These are phyloP conservation scores for Leuciscus idus DNA, from an alignment of 2,113 vertebrate species.

Conservation along the genomic window DNA sequence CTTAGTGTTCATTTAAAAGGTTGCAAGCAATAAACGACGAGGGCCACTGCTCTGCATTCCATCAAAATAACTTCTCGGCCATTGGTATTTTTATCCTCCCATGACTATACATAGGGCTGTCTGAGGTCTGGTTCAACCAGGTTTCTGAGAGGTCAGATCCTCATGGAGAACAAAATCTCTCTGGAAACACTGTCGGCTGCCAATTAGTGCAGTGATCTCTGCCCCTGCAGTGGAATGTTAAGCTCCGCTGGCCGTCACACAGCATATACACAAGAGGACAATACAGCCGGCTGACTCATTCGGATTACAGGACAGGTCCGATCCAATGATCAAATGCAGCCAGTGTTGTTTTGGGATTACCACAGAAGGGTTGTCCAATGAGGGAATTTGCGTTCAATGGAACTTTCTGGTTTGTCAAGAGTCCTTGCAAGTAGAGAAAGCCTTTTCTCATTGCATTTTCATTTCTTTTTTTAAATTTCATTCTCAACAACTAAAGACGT, in stretches of 20 bases:
- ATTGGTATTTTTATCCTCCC: slow-evolving; percentile 19
- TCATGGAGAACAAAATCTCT: slow-evolving; percentile 45
- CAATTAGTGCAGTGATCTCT: slow-evolving; percentile 63
- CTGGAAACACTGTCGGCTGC: slow-evolving; percentile 43
- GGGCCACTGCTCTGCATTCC: neutral
- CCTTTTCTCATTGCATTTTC: neutral
- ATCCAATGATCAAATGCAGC: slow-evolving; percentile 26
- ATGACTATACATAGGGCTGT: slow-evolving; percentile 21
- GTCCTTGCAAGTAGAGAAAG: neutral
- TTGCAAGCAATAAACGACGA: neutral
- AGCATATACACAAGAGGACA: slow-evolving; percentile 44
- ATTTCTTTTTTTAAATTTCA: neutral
- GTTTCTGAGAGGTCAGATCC: slow-evolving; percentile 46
- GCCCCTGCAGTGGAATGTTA: slow-evolving; percentile 55
- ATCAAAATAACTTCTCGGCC: slow-evolving; percentile 31
- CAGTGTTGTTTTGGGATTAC: slow-evolving; percentile 14
- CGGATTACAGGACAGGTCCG: slow-evolving; percentile 31
- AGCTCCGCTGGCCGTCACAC: slow-evolving; percentile 42
- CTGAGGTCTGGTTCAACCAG: slow-evolving; percentile 38
- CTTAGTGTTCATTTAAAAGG: neutral
- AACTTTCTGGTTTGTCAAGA: neutral
- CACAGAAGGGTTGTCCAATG: slow-evolving; percentile 6
- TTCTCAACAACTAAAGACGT: neutral
- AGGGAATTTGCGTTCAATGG: neutral
- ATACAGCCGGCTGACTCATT: neutral